These are phyloP conservation scores for Enchytraeus crypticus DNA, from an alignment of 2,888 invertebrate species.

Conservation along the genomic window DNA sequence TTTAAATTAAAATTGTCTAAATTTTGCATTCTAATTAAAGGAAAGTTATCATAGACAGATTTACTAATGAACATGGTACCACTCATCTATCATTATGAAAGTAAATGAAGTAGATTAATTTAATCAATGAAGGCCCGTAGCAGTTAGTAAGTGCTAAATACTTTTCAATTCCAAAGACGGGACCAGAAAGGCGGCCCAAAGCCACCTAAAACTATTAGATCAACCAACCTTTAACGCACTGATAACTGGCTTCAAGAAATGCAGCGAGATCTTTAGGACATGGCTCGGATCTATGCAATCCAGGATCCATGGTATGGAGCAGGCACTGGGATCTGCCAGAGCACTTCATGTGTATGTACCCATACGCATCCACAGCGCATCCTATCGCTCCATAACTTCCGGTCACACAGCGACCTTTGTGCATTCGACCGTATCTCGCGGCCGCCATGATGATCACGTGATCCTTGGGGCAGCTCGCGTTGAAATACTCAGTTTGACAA, in stretches of 20 bases:
- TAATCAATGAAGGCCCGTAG: no score
- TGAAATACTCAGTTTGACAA: conserved; percentile 15
- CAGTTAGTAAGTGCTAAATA: no score
- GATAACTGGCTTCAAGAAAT: conserved; percentile 22
- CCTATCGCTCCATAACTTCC: conserved; percentile 22
- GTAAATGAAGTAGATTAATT: no score
- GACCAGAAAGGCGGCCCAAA: no score
- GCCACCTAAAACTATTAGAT: no score
- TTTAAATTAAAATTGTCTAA: no score
- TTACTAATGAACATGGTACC: no score
- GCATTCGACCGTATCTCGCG: conserved; percentile 24
- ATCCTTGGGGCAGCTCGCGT: conserved; percentile 9
- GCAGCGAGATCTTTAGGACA: conserved; percentile 23
- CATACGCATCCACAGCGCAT: conserved; percentile 20
- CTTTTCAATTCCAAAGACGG: no score
- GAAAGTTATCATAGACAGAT: no score
- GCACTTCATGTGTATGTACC: conserved; percentile 21
- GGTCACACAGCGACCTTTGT: conserved; percentile 20
- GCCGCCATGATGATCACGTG: conserved; percentile 18
- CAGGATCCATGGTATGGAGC: conserved; percentile 21
- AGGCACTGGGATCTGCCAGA: conserved; percentile 15
- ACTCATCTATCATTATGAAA: no score
- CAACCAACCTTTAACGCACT: conserved; percentile 18
- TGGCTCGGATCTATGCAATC: conserved; percentile 12
- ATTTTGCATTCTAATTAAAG: no score